phyloP scores from a whole-genome alignment of 1,140 invertebrate genomes.

The Goniozus legneri region DNA sequence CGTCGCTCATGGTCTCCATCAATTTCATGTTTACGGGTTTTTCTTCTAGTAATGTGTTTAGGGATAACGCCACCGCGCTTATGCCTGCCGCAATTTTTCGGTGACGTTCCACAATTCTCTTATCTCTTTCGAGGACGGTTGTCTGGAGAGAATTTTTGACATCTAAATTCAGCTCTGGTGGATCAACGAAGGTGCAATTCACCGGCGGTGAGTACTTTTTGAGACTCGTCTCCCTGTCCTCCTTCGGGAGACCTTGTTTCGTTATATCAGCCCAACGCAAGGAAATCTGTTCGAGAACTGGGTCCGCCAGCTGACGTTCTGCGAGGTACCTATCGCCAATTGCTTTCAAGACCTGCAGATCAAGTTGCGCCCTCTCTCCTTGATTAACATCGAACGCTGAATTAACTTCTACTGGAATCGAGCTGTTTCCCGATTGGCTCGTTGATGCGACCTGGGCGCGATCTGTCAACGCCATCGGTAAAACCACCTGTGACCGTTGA shows the following conservation, averaged over 20 bases:
- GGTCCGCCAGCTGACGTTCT: conserved; percentile 5
- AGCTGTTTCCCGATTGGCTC: not conserved
- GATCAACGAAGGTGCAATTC: conserved; percentile 16
- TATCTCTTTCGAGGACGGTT: conserved; percentile 12
- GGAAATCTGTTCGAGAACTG: conserved; percentile 13
- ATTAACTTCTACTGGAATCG: not conserved
- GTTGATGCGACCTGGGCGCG: not conserved
- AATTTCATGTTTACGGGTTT: conserved; percentile 27
- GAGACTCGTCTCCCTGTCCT: conserved; percentile 8
- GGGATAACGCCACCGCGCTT: not conserved
- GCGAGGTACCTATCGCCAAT: conserved; percentile 14
- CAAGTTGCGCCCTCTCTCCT: not conserved
- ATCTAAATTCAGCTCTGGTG: conserved; percentile 16
- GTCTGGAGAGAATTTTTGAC: conserved; percentile 8
- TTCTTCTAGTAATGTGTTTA: not conserved
- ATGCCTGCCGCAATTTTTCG: conserved; percentile 1
- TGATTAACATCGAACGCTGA: not conserved
- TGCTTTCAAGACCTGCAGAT: conserved; percentile 8
- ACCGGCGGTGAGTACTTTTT: conserved; percentile 13
- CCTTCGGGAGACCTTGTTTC: conserved; percentile 15
- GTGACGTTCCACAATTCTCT: conserved; percentile 13
- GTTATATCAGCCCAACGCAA: conserved; percentile 17
- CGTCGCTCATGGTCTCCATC: conserved; percentile 46
- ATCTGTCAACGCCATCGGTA: too few species aligned
- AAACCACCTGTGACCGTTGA: not conserved